Percentiles rank a stretch among this genome's conserved stretches.
Evolutionary conservation across 2,888 invertebrate species (phyloP).

Genomic region (Philereme transversata): DNA sequence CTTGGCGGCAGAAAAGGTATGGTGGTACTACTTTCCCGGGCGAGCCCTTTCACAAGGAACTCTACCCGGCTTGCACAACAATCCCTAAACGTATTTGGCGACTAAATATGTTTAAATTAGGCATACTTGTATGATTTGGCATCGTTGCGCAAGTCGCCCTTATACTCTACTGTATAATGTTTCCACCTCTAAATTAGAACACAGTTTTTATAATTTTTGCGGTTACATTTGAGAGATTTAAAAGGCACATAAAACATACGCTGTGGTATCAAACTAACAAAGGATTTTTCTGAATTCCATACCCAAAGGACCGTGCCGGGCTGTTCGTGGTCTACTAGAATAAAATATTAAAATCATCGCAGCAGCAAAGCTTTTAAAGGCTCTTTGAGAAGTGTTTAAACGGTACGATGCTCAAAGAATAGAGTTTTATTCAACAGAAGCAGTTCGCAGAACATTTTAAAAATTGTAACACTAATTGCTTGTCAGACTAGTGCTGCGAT

Average conservation of each 20-base stretch:
- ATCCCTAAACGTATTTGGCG: no score
- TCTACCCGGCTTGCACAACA: no score
- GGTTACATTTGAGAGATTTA: no score
- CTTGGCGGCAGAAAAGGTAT: no score
- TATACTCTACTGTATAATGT: no score
- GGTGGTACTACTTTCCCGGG: no score
- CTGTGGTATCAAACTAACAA: slow-evolving; percentile 8
- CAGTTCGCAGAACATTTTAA: background rate
- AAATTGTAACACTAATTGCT: background rate
- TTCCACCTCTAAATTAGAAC: no score
- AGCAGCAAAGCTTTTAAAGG: slow-evolving; percentile 9
- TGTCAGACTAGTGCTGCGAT: background rate
- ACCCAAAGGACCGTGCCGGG: slow-evolving; percentile 5
- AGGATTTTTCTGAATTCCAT: slow-evolving; percentile 8
- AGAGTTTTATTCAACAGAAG: slow-evolving; percentile 2
- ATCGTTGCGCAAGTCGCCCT: no score
- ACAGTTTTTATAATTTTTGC: no score
- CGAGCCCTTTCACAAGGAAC: no score
- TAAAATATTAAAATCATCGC: slow-evolving; percentile 19
- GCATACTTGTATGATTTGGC: no score
- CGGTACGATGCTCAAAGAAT: slow-evolving; percentile 13
- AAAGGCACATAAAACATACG: background rate
- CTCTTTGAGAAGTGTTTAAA: slow-evolving; percentile 16
- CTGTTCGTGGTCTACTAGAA: slow-evolving; percentile 7
- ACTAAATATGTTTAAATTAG: no score